Evolutionary conservation across 2,113 vertebrate genomes (phyloP).

Genomic region (Eptatretus burgeri): DNA sequence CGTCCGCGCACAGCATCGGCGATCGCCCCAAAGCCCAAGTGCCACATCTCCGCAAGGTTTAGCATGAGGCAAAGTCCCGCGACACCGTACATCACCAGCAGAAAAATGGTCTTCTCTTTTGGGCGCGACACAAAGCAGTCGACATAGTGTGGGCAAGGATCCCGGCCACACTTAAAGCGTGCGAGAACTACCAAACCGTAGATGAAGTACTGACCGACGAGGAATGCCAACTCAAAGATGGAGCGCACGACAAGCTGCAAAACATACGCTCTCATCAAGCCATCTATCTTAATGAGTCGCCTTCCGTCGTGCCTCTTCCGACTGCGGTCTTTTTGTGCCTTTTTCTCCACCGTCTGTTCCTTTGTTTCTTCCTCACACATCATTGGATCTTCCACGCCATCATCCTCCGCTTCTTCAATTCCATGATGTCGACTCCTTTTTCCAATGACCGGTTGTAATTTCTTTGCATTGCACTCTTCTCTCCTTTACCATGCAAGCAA

Average conservation of each 20-base stretch:
- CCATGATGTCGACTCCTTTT: conserved; percentile 22
- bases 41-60: conserved; percentile 35
- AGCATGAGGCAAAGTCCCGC: conserved; percentile 41
- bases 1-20: conserved; percentile 23
- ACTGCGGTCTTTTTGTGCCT: background rate
- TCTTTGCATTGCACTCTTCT: no score
- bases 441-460: no score
- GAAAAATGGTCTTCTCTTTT: conserved; percentile 57
- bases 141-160: conserved; percentile 47
- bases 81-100: conserved; percentile 46
- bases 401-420: conserved; percentile 28
- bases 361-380: conserved; percentile 22
- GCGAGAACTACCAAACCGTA: conserved; percentile 51
- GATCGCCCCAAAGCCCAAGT: conserved; percentile 31
- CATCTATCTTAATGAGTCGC: conserved; percentile 56
- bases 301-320: conserved; percentile 43
- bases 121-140: conserved; percentile 71
- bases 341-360: conserved; percentile 13
- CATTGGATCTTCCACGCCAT: conserved; percentile 67
- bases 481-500: no score
- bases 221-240: conserved; percentile 36
- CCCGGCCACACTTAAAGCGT: conserved; percentile 30
- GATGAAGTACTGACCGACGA: conserved; percentile 36
- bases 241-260: conserved; percentile 67
- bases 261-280: conserved; percentile 79